These are phyloP conservation scores for Heliothis virescens DNA, from an alignment of 1,140 invertebrate genomes.

Conservation along the genomic window DNA sequence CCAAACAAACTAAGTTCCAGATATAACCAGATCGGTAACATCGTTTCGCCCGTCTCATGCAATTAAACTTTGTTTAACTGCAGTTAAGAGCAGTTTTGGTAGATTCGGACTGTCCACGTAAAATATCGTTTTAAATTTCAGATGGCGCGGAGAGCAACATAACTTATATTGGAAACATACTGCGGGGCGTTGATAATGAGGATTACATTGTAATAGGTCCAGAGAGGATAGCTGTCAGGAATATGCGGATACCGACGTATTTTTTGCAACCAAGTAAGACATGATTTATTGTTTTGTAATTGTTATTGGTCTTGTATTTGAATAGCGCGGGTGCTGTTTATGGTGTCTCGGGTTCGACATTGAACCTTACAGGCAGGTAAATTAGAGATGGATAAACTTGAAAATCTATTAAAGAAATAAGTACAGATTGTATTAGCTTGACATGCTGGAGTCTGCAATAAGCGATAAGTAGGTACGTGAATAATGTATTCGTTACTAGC, in stretches of 20 bases:
- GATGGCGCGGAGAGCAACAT: constrained; percentile 77
- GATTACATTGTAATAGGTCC: constrained; percentile 76
- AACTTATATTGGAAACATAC: constrained; percentile 70
- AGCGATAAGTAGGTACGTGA: too few species aligned
- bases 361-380: too few species aligned
- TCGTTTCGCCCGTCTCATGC: constrained; percentile 1
- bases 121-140: constrained; percentile 56
- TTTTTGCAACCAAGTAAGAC: constrained; percentile 74
- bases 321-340: too few species aligned
- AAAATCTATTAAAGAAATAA: too few species aligned
- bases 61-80: constrained; percentile 39
- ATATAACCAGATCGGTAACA: not conserved
- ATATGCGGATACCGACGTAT: constrained; percentile 71
- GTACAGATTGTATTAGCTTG: too few species aligned
- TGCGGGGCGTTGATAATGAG: constrained; percentile 71
- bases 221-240: constrained; percentile 75
- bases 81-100: constrained; percentile 23
- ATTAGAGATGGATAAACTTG: too few species aligned
- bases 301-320: too few species aligned
- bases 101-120: not conserved
- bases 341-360: too few species aligned
- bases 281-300: constrained; percentile 22
- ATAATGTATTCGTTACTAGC: too few species aligned
- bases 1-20: not conserved
- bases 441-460: too few species aligned